Evolutionary conservation across 2,113 vertebrate species (phyloP).

Genomic region (Actenoides hombroni): DNA sequence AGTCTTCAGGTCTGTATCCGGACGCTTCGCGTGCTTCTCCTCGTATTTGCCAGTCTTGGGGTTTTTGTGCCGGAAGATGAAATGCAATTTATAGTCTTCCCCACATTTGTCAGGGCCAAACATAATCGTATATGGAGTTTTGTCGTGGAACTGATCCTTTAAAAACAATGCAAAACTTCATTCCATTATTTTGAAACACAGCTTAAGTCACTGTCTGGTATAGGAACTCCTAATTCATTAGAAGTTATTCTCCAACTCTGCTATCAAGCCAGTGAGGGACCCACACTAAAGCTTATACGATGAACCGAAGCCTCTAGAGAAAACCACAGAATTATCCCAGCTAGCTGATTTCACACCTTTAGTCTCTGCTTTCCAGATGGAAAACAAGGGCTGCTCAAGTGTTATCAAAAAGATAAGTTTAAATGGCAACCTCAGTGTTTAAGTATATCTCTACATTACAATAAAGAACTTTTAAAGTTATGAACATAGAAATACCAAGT

Average conservation of each 20-base stretch:
- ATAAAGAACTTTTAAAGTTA: neutral
- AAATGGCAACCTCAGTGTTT: neutral
- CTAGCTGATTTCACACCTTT: neutral
- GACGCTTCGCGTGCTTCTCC: conserved; percentile 95
- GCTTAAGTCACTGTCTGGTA: neutral
- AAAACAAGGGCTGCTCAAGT: neutral
- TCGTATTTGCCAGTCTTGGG: conserved; percentile 91
- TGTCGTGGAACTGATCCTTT: conserved; percentile 94
- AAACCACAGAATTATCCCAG: neutral
- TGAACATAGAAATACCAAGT: neutral
- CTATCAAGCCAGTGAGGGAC: neutral
- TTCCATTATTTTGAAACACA: neutral
- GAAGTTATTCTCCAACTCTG: neutral
- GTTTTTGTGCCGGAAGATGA: conserved; percentile 98
- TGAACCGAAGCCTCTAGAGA: neutral
- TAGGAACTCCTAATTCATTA: neutral
- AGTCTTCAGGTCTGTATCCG: conserved; percentile 89
- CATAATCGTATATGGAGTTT: conserved; percentile 97
- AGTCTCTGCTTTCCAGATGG: neutral
- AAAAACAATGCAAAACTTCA: conserved; percentile 3
- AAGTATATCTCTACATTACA: neutral
- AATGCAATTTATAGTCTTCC: conserved; percentile 97
- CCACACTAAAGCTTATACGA: neutral
- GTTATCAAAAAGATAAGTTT: neutral
- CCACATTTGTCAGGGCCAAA: conserved; percentile 98